phyloP scores from a whole-genome alignment of 1,140 invertebrate species.

The Micrasema longulum region DNA sequence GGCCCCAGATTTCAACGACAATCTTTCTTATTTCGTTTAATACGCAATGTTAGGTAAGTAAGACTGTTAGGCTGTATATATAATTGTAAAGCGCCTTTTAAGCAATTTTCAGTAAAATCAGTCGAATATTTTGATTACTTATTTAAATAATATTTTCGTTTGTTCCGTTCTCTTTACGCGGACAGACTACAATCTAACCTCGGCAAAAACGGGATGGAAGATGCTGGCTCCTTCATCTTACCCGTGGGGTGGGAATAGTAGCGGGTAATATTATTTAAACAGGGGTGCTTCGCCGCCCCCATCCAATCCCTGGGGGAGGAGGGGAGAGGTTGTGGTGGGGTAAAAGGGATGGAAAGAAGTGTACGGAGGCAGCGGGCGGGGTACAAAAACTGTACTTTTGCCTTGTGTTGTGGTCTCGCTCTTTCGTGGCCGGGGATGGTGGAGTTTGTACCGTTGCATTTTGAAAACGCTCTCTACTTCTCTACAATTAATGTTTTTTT shows the following conservation, averaged over 20 bases:
- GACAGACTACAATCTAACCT: slow-evolving; percentile 35
- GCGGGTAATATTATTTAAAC: slow-evolving; percentile 52
- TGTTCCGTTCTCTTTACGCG: too few relatives aligned
- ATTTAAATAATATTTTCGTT: too few relatives aligned
- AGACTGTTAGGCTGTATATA: too few relatives aligned
- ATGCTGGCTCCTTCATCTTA: slow-evolving; percentile 52
- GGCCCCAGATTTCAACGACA: too few relatives aligned
- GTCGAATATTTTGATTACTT: too few relatives aligned
- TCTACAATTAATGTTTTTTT: too few relatives aligned
- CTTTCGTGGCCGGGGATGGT: slow-evolving; percentile 26
- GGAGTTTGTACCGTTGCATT: too few relatives aligned
- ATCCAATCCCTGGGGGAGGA: background rate
- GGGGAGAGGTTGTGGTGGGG: slow-evolving; percentile 22
- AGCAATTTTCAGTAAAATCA: too few relatives aligned
- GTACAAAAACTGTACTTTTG: slow-evolving; percentile 53
- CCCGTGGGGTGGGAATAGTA: slow-evolving; percentile 6
- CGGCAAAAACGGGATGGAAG: slow-evolving; percentile 50
- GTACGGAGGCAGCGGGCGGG: too few relatives aligned
- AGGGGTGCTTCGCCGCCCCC: slow-evolving; percentile 4
- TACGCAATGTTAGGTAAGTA: too few relatives aligned
- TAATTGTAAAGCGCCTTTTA: too few relatives aligned
- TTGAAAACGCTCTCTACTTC: background rate
- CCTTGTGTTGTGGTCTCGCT: slow-evolving; percentile 51
- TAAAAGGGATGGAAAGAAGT: slow-evolving; percentile 48
- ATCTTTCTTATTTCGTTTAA: too few relatives aligned